Evolutionary conservation across 2,888 invertebrate species (phyloP).

Genomic region (Phaedon cochleariae): DNA sequence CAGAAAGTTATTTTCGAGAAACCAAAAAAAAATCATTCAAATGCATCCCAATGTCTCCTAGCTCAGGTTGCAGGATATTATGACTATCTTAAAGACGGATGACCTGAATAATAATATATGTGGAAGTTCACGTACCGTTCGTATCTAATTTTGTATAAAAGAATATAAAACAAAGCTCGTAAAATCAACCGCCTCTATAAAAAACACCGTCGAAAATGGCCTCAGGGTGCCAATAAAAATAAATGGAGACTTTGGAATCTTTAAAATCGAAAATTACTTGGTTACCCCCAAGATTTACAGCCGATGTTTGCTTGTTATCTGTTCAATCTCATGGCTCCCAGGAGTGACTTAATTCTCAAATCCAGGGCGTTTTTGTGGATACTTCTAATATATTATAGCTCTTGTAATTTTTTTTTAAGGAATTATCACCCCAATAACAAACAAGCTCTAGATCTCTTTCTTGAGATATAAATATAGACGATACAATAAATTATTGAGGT

Average conservation of each 20-base stretch:
- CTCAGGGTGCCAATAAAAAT: constrained; percentile 52
- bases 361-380: constrained; percentile 22
- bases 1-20: no score
- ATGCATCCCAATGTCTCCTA: no score
- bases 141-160: neutral
- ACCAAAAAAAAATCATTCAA: no score
- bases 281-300: constrained; percentile 46
- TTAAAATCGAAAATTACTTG: constrained; percentile 56
- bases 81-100: no score
- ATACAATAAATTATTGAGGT: no score
- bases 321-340: constrained; percentile 52
- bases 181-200: neutral
- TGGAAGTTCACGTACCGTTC: no score
- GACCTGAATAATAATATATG: no score
- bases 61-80: no score
- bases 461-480: no score
- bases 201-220: constrained; percentile 6
- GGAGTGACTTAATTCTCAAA: constrained; percentile 51
- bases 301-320: constrained; percentile 53
- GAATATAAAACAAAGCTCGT: neutral
- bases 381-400: neutral
- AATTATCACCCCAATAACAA: neutral
- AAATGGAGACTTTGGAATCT: constrained; percentile 51
- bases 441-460: no score
- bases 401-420: neutral